phyloP scores from a whole-genome alignment of 2,888 invertebrate species.

The Catonia carolina region DNA sequence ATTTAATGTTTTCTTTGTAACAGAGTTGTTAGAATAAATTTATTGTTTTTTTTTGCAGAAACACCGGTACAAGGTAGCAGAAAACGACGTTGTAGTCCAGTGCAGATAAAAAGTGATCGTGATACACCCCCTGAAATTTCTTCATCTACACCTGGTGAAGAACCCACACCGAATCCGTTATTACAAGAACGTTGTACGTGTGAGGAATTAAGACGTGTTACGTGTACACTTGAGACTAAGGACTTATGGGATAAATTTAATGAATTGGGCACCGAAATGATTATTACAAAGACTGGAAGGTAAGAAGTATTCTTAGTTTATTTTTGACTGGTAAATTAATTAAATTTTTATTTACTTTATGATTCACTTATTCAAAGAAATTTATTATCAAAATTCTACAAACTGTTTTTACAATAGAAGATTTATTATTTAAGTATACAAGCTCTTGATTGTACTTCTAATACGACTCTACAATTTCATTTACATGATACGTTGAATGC shows the following conservation, averaged over 20 bases:
- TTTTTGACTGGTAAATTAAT: no score
- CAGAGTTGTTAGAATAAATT: no score
- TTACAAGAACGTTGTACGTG: constrained; percentile 59
- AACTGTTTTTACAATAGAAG: no score
- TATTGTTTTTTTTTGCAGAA: no score
- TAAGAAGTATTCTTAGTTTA: constrained; percentile 40
- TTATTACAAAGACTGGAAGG: constrained; percentile 79
- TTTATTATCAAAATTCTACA: no score
- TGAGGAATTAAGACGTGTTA: constrained; percentile 55
- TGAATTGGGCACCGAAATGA: constrained; percentile 74
- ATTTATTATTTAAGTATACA: no score
- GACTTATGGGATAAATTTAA: constrained; percentile 78
- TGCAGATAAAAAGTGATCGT: constrained; percentile 10
- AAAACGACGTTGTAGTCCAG: constrained; percentile 11
- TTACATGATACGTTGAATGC: no score
- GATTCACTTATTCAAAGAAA: no score
- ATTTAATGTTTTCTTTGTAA: no score
- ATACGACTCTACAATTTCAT: no score
- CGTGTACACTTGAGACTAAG: constrained; percentile 71
- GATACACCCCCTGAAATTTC: constrained; percentile 32
- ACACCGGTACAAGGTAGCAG: not conserved
- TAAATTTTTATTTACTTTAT: no score
- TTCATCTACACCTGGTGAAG: constrained; percentile 28
- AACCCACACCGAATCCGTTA: constrained; percentile 47
- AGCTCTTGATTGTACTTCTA: no score